Percentiles rank a stretch among this genome's conserved stretches.
phyloP scores from a whole-genome alignment of 1,140 invertebrate species.

The Pteromalus puparum region DNA sequence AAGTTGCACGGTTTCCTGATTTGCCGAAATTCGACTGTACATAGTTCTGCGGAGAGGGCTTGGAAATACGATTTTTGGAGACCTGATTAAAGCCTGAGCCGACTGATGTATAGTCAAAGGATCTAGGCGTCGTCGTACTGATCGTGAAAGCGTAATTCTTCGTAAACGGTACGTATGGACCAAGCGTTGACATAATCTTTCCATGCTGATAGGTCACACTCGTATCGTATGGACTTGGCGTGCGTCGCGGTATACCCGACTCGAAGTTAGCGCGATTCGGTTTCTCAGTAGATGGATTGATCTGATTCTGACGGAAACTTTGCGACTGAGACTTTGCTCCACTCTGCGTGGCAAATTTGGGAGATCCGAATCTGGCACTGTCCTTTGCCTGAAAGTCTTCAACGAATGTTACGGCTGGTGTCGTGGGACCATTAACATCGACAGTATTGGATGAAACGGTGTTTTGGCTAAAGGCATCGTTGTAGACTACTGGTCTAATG shows the following conservation, averaged over 20 bases:
- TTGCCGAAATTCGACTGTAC: slow-evolving; percentile 57
- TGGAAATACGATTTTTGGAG: slow-evolving; percentile 57
- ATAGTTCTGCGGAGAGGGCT: slow-evolving; percentile 50
- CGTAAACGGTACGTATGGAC: slow-evolving; percentile 71
- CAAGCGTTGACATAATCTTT: slow-evolving; percentile 65
- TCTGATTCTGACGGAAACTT: slow-evolving; percentile 61
- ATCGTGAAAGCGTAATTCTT: slow-evolving; percentile 69
- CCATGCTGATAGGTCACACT: slow-evolving; percentile 68
- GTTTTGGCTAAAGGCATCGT: slow-evolving; percentile 6
- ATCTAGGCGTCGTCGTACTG: slow-evolving; percentile 60
- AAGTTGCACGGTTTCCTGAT: slow-evolving; percentile 60
- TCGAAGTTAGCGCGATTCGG: slow-evolving; percentile 58
- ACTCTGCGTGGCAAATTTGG: slow-evolving; percentile 51
- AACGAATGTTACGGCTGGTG: not conserved
- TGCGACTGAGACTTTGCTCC: slow-evolving; percentile 53
- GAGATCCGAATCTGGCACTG: slow-evolving; percentile 19
- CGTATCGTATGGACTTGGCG: slow-evolving; percentile 64
- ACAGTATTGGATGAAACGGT: slow-evolving; percentile 18
- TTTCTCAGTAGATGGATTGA: slow-evolving; percentile 65
- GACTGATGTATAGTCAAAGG: slow-evolving; percentile 61
- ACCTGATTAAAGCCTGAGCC: slow-evolving; percentile 57
- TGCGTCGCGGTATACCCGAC: slow-evolving; percentile 55
- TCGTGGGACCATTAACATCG: slow-evolving; percentile 11
- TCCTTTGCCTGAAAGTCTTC: slow-evolving; percentile 37
- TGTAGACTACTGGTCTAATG: slow-evolving; percentile 28